phyloP scores from a whole-genome alignment of 2,113 vertebrate species.

The Scolopax mira region DNA sequence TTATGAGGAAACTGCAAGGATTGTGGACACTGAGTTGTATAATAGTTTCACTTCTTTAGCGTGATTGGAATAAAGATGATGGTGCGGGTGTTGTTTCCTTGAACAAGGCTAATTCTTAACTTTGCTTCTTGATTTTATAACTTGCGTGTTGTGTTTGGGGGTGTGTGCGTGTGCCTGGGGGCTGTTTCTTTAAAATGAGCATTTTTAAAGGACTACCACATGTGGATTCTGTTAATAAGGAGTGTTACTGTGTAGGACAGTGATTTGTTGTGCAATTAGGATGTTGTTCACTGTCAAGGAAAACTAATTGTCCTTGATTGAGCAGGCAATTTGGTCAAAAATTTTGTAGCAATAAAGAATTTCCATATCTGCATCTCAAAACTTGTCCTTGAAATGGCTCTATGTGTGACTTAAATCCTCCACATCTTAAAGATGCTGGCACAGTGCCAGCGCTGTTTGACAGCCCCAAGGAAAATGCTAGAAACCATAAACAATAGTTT shows the following conservation, averaged over 20 bases:
- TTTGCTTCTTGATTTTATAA: neutral
- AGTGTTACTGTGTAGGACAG: neutral
- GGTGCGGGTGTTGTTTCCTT: neutral
- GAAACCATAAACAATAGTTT: neutral
- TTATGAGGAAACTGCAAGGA: neutral
- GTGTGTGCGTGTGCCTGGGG: rapidly evolving
- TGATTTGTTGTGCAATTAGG: neutral
- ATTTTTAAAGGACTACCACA: neutral
- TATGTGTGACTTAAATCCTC: neutral
- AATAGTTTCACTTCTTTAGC: neutral
- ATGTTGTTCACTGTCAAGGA: neutral
- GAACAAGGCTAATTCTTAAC: neutral
- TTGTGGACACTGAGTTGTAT: neutral
- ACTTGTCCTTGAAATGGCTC: neutral
- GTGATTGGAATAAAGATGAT: neutral
- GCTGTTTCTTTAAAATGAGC: neutral
- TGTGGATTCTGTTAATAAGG: neutral
- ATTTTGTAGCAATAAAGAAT: neutral
- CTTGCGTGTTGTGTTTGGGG: neutral
- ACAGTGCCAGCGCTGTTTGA: neutral
- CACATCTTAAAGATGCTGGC: neutral
- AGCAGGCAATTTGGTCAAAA: neutral
- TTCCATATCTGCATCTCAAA: neutral
- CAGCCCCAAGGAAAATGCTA: neutral
- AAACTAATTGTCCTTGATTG: neutral